phyloP scores from a whole-genome alignment of 2,797 vertebrate genomes.

The Setipinna tenuifilis region DNA sequence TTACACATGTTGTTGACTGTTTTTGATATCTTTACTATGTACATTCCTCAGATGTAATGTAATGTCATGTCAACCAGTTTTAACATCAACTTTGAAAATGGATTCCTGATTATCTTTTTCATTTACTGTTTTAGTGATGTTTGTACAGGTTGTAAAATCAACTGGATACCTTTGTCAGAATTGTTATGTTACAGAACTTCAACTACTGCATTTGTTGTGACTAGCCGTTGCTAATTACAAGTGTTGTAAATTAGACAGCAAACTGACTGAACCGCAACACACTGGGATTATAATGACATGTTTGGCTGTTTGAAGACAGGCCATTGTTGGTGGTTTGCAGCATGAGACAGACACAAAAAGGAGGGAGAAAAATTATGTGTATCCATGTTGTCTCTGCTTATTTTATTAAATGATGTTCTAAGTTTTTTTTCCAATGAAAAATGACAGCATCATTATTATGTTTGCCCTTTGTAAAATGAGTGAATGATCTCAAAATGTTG shows the following conservation, averaged over 20 bases:
- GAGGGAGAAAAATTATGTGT: neutral
- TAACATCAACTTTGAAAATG: neutral
- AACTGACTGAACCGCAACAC: slow-evolving; percentile 5
- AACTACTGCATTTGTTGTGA: neutral
- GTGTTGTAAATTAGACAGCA: slow-evolving; percentile 12
- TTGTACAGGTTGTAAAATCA: neutral
- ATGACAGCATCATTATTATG: neutral
- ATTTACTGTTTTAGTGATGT: neutral
- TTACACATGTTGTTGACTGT: neutral
- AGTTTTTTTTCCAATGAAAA: neutral
- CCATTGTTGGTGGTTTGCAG: slow-evolving; percentile 11
- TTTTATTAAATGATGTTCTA: neutral
- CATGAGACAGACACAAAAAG: slow-evolving; percentile 8
- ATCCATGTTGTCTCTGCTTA: neutral
- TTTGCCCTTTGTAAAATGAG: neutral
- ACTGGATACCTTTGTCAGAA: neutral
- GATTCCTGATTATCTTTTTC: neutral
- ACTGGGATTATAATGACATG: slow-evolving; percentile 9
- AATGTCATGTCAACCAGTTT: neutral
- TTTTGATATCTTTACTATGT: neutral
- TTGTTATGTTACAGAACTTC: neutral
- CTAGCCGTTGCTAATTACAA: slow-evolving; percentile 2
- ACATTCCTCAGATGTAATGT: neutral
- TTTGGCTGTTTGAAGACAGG: slow-evolving; percentile 7
- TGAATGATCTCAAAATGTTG: neutral